Base-by-base conservation (phyloP, 2,888 invertebrate genomes). In the Biston betularia region DNA sequence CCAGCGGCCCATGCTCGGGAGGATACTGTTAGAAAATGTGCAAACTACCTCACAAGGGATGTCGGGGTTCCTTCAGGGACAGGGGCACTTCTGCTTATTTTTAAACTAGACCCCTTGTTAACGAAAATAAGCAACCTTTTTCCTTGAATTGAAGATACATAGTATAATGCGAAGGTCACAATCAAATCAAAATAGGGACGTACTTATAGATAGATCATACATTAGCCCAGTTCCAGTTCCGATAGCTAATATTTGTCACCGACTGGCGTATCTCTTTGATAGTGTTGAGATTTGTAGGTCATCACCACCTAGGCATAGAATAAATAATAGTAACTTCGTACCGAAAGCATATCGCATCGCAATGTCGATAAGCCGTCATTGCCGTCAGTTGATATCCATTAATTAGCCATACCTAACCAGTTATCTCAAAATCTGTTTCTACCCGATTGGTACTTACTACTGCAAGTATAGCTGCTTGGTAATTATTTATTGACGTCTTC, bases 231-330 rank as follows among this genome's bases (percentile, higher is more conserved):
- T 60, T 15, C 10, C 33, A 12, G 53, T 60, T 15, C 10, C 33
- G 12, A 55, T 49, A 45, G n/a, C 45, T 46, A 33, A 56, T 53
- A 34, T 50, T 15, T 14, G 45, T 49, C 35, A 55, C 38, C 35
- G 61, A 56, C 33, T 60, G 65, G 55, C 57, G 48, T 62, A 66
- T 66, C 54, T 15, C 11, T n/a, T 34, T 24, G 48, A 62, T 62
- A 46, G 53, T 4, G 6, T 52, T 53, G 42, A 62, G 52, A 48
- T 57, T 58, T 53, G 9, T 62, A 57, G 61, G 61, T 57, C 65
- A 65, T 61, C 60, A 34, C 49, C 45, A 38, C 14, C 35, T 15
- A 15, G 40, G 10, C 24, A 42, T n/a, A 33, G 40, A 42, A 12
- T 33, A 54, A 8, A 33, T 11, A 35, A 53, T 15, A 53, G 33